Evolutionary conservation across 30 jellyfish, hydroid and myxozoan species (phyloP).

Genomic region (Chrysaora quinquecirrha): DNA sequence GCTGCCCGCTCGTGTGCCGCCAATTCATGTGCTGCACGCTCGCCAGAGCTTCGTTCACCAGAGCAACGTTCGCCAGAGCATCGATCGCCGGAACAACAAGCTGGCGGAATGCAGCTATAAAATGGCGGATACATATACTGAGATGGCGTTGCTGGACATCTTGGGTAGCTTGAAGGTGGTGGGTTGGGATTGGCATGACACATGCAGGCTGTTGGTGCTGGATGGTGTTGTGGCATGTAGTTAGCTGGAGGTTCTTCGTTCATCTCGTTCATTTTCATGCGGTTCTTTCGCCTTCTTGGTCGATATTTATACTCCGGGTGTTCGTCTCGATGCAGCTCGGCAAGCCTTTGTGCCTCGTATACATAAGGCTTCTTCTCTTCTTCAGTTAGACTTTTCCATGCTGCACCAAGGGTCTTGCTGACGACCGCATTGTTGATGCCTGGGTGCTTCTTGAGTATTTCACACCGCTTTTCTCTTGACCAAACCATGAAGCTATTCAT

Average conservation of each 20-base stretch:
- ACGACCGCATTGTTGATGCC: slow-evolving; percentile 73
- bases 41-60: background rate
- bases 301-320: slow-evolving; percentile 79
- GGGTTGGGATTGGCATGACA: slow-evolving; percentile 41
- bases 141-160: slow-evolving; percentile 16
- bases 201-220: slow-evolving; percentile 54
- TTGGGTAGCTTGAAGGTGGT: slow-evolving; percentile 25
- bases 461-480: slow-evolving; percentile 82
- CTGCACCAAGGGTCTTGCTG: slow-evolving; percentile 83
- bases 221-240: slow-evolving; percentile 9
- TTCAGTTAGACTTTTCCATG: slow-evolving; percentile 75
- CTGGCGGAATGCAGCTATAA: slow-evolving; percentile 29
- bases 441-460: slow-evolving; percentile 69
- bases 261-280: slow-evolving; percentile 34
- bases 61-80: background rate
- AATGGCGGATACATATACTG: slow-evolving; percentile 23
- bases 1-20: slow-evolving; percentile 17
- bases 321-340: slow-evolving; percentile 71
- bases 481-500: slow-evolving; percentile 86
- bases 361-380: slow-evolving; percentile 81
- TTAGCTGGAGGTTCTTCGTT: slow-evolving; percentile 12
- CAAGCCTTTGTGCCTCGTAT: slow-evolving; percentile 69
- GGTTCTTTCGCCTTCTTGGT: slow-evolving; percentile 71
- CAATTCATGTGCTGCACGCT: too few relatives aligned
- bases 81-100: slow-evolving; percentile 25